phyloP scores from a whole-genome alignment of 2,888 invertebrate species.

The Girardia tigrina region DNA sequence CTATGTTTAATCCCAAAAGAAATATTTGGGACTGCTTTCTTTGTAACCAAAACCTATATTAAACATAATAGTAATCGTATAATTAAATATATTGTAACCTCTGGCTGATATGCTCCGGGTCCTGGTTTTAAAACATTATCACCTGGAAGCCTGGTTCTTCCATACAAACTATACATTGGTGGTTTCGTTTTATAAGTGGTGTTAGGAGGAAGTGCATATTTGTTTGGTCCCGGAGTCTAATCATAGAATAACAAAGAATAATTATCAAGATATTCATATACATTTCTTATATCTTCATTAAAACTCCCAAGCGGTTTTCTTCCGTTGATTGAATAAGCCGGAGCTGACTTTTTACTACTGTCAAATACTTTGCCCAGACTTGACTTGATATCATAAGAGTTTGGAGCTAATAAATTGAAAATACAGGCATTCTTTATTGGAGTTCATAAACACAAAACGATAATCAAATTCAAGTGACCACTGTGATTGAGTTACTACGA shows the following conservation, averaged over 20 bases:
- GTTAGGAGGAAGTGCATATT: neutral
- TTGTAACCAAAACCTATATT: neutral
- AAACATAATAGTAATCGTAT: neutral
- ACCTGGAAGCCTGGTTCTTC: neutral
- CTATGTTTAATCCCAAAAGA: slow-evolving; percentile 3
- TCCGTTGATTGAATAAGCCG: neutral
- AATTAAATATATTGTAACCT: neutral
- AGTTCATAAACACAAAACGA: too few relatives aligned
- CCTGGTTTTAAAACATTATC: neutral
- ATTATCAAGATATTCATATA: neutral
- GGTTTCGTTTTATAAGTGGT: neutral
- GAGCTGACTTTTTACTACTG: neutral
- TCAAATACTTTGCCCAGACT: neutral
- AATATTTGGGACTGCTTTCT: neutral
- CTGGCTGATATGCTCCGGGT: neutral
- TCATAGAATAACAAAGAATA: neutral
- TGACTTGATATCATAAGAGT: neutral
- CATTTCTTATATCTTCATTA: neutral
- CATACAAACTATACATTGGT: neutral
- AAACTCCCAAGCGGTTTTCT: slow-evolving; percentile 9
- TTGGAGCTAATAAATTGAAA: too few relatives aligned
- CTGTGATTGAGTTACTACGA: too few relatives aligned
- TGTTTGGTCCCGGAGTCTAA: neutral
- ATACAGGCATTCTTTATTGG: too few relatives aligned
- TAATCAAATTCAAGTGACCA: too few relatives aligned